Evolutionary conservation across 2,797 vertebrate genomes (phyloP), one percentile per base, ranked within the genome.

Genomic region (Enteromius afrohamiltoni): DNA sequence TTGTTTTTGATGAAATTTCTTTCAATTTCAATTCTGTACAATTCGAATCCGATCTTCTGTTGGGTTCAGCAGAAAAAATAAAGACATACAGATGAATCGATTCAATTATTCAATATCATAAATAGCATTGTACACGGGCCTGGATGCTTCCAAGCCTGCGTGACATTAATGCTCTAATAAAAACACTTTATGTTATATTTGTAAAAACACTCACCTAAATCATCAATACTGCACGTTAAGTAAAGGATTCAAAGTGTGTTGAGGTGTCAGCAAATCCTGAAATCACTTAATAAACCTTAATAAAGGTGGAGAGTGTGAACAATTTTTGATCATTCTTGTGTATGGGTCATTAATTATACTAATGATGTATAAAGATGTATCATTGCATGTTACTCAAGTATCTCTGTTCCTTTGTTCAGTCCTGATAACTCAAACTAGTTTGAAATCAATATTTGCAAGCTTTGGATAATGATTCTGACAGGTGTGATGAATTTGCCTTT

Each of bases 361-460:
- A 75, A 75, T 17, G 11, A 5, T 55, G 19, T 65, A 85, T 60
- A 77, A 62, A 82, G 19, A 29, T 82, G 42, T 65, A 37, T 82
- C 62, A 77, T 62, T 45, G 31, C 19, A n/a, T 70, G 74, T 17
- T 62, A 62, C 58, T 65, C 51, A 5, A 68, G 42, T 49, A 42
- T 78, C 17, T 79, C 51, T 68, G 60, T 67, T 60, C 76, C 68
- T 60, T 83, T 69, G 34, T 60, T 83, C n/a, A 40, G 26, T 47
- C 19, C 64, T 65, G 55, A 77, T 69, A 68, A 79, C 58, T 55
- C 21, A 73, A 31, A 29, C 40, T 62, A 19, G 71, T 83, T 80
- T 83, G 21, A 83, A 83, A 83, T 83, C 85, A 83, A 77, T 86
- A 83, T 76, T 58, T 31, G 69, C 47, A 83, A 31, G 77, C 76